Evolutionary conservation across 1,140 invertebrate genomes (phyloP).

Genomic region (Drosophila dunni): DNA sequence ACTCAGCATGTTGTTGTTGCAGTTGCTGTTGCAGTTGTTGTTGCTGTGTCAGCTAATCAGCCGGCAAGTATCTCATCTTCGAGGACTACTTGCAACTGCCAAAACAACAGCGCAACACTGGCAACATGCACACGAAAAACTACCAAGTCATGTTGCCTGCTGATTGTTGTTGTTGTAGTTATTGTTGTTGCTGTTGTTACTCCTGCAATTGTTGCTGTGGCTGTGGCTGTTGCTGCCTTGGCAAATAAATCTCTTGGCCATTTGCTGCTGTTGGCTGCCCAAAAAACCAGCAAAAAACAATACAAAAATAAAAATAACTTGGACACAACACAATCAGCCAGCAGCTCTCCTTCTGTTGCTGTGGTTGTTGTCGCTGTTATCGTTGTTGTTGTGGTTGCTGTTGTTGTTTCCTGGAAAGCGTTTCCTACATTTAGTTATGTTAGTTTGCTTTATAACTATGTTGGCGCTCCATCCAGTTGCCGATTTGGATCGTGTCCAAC

Average conservation of each 20-base stretch:
- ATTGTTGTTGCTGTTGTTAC: conserved; percentile 39
- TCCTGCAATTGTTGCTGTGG: conserved; percentile 50
- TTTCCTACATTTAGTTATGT: conserved; percentile 73
- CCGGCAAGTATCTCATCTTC: conserved; percentile 84
- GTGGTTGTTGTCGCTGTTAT: conserved; percentile 4
- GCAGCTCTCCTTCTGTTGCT: conserved; percentile 26
- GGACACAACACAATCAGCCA: conserved; percentile 76
- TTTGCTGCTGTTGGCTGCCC: conserved; percentile 61
- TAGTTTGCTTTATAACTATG: conserved; percentile 65
- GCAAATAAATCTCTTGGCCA: conserved; percentile 74
- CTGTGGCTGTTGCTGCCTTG: conserved; percentile 48
- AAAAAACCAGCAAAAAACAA: conserved; percentile 43
- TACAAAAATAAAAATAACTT: conserved; percentile 44
- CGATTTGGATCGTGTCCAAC: conserved; percentile 68
- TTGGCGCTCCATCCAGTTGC: conserved; percentile 40
- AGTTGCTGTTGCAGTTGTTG: conserved; percentile 55
- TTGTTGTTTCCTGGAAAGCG: conserved; percentile 77
- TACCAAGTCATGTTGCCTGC: conserved; percentile 77
- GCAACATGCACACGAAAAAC: conserved; percentile 80
- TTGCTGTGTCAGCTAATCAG: conserved; percentile 82
- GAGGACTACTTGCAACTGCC: conserved; percentile 82
- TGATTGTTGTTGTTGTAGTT: conserved; percentile 38
- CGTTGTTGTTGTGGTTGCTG: conserved; percentile 32
- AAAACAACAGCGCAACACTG: conserved; percentile 71
- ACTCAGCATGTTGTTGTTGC: conserved; percentile 55